phyloP scores from a whole-genome alignment of 2,113 vertebrate species.

The Limanda limanda region DNA sequence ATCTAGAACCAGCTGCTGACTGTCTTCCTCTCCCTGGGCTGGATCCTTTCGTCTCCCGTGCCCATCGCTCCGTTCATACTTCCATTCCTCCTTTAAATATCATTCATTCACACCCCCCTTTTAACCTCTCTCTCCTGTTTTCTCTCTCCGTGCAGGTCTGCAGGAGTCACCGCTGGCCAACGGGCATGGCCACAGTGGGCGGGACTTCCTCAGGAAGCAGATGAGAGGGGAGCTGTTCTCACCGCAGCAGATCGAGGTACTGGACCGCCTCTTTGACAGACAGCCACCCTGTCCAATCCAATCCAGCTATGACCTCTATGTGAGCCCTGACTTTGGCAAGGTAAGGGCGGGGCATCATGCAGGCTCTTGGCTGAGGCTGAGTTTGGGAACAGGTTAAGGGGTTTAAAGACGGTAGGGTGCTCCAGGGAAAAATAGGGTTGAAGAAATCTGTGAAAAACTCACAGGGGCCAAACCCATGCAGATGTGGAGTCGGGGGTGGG shows the following conservation, averaged over 20 bases:
- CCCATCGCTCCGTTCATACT: constrained; percentile 44
- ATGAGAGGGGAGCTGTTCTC: constrained; percentile 99
- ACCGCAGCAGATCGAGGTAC: constrained; percentile 97
- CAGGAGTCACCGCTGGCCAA: constrained; percentile 97
- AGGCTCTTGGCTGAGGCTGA: constrained; percentile 65
- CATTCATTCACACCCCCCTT: not conserved
- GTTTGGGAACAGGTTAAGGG: constrained; percentile 44
- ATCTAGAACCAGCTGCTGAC: constrained; percentile 93
- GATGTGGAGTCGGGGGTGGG: too few species aligned
- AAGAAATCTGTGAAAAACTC: too few species aligned
- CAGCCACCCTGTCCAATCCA: constrained; percentile 86
- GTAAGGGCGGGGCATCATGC: constrained; percentile 82
- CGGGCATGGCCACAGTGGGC: constrained; percentile 92
- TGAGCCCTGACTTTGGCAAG: constrained; percentile 93
- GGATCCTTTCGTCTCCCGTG: constrained; percentile 82
- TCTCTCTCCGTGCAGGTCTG: constrained; percentile 82
- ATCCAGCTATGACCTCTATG: constrained; percentile 91
- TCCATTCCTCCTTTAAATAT: constrained; percentile 6
- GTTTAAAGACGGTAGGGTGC: constrained; percentile 3
- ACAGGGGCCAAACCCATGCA: constrained; percentile 1
- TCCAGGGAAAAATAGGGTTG: not conserved
- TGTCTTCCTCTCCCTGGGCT: constrained; percentile 90
- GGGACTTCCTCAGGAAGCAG: constrained; percentile 99
- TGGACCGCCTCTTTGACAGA: constrained; percentile 97
- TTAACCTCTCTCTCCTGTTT: constrained; percentile 24